Percentiles rank a stretch among this genome's conserved stretches.
Conservation (phyloP, 1,140 invertebrate genomes). For the Forficula auricularia region DNA sequence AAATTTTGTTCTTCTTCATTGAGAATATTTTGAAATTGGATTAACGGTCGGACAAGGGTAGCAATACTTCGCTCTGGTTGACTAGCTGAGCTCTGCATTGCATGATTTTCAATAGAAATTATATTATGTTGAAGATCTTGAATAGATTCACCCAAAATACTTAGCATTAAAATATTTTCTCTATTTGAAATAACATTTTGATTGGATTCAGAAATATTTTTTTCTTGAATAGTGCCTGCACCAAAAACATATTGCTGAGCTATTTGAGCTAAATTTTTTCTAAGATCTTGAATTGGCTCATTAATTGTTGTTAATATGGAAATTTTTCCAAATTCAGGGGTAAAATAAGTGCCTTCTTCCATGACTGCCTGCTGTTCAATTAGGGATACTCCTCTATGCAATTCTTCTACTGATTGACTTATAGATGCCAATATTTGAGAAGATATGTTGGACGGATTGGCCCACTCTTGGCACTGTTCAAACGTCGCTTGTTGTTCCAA, state of each 20-base stretch:
- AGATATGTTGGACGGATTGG: too few relatives aligned
- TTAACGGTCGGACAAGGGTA: too few relatives aligned
- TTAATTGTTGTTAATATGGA: background rate
- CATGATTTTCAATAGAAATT: background rate
- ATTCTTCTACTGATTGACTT: conserved; percentile 21
- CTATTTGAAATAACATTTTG: background rate
- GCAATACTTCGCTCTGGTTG: background rate
- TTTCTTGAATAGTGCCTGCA: background rate
- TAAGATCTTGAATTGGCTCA: background rate
- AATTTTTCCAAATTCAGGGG: background rate
- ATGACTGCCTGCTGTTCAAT: conserved; percentile 49
- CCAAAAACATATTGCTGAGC: background rate
- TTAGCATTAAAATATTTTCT: too few relatives aligned
- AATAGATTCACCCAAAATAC: background rate
- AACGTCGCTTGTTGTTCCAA: conserved; percentile 2
- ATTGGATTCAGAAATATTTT: background rate
- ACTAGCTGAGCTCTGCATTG: background rate
- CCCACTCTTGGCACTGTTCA: background rate
- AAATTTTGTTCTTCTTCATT: too few relatives aligned
- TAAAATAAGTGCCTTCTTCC: conserved; percentile 26
- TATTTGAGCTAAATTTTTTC: conserved; percentile 1
- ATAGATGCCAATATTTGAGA: background rate
- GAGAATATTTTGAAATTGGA: too few relatives aligned
- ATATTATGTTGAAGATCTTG: conserved; percentile 1
- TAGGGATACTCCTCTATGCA: conserved; percentile 40